A percentile compares a stretch with the other conserved stretches of the same genome.
Evolutionary conservation across 2,797 vertebrate genomes (phyloP).

Genomic region (Staurois parvus): DNA sequence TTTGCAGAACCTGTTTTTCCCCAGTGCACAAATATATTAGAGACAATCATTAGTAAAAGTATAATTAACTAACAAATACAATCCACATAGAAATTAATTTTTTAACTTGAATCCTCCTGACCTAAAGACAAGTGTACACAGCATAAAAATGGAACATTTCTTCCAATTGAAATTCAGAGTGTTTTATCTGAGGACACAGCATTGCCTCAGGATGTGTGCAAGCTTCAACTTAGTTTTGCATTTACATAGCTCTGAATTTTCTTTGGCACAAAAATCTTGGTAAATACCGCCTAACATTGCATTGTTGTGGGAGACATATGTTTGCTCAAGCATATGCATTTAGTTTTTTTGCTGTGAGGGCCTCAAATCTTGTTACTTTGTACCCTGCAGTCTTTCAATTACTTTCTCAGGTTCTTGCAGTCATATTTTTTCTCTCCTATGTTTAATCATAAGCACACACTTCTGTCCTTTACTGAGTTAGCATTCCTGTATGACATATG

Average conservation of each 20-base stretch:
- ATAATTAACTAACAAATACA: slow-evolving; percentile 12
- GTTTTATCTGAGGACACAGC: slow-evolving; percentile 45
- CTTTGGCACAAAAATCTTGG: slow-evolving; percentile 40
- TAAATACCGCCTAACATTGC: slow-evolving; percentile 42
- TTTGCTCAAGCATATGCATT: slow-evolving; percentile 49
- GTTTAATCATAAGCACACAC: slow-evolving; percentile 44
- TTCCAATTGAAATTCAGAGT: slow-evolving; percentile 22
- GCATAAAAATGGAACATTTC: slow-evolving; percentile 6
- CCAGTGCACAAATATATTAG: neutral
- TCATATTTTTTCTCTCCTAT: slow-evolving; percentile 47
- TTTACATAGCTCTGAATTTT: slow-evolving; percentile 43
- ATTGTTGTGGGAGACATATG: slow-evolving; percentile 51
- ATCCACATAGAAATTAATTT: neutral
- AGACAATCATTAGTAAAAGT: neutral
- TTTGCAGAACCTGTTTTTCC: neutral
- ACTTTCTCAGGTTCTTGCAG: slow-evolving; percentile 25
- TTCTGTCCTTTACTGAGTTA: slow-evolving; percentile 35
- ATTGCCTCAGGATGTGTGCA: slow-evolving; percentile 45
- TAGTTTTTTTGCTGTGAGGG: slow-evolving; percentile 21
- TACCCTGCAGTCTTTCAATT: slow-evolving; percentile 49
- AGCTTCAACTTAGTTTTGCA: slow-evolving; percentile 50
- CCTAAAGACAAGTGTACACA: slow-evolving; percentile 11
- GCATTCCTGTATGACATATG: slow-evolving; percentile 51
- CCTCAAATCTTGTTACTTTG: slow-evolving; percentile 46
- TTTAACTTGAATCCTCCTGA: neutral